phyloP scores from a whole-genome alignment of 1,140 invertebrate genomes.

The Tetramorium parvispinum region DNA sequence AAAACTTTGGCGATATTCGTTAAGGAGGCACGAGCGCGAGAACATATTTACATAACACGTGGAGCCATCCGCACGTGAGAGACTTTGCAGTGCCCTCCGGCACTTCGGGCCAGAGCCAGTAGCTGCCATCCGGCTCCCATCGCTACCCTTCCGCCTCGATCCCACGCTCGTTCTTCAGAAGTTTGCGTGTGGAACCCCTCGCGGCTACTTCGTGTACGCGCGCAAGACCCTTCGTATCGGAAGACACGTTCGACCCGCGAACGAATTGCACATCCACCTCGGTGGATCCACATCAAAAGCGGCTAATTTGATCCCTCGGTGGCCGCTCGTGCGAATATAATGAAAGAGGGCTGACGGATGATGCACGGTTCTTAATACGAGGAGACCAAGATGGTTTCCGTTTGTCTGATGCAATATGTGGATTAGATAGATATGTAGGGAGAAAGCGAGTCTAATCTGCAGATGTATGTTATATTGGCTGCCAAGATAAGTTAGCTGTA shows the following conservation, averaged over 20 bases:
- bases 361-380: slow-evolving; percentile 7
- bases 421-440: not conserved
- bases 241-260: slow-evolving; percentile 44
- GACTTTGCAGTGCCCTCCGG: slow-evolving; percentile 54
- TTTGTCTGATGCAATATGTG: slow-evolving; percentile 46
- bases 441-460: slow-evolving; percentile 8
- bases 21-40: slow-evolving; percentile 61
- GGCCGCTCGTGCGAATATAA: slow-evolving; percentile 53
- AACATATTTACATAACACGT: slow-evolving; percentile 73
- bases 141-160: slow-evolving; percentile 20
- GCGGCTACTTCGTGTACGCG: slow-evolving; percentile 60
- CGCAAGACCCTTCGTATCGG: slow-evolving; percentile 52
- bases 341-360: slow-evolving; percentile 49
- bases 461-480: not conserved
- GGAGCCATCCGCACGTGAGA: slow-evolving; percentile 23
- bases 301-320: slow-evolving; percentile 57
- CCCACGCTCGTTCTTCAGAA: slow-evolving; percentile 64
- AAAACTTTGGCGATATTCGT: slow-evolving; percentile 73
- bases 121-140: slow-evolving; percentile 9
- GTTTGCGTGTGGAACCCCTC: slow-evolving; percentile 70
- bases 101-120: slow-evolving; percentile 6
- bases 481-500: not conserved
- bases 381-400: slow-evolving; percentile 58
- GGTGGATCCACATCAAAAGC: slow-evolving; percentile 60
- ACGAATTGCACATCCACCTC: slow-evolving; percentile 50